phyloP scores from a whole-genome alignment of 2,888 invertebrate genomes.

The Drosophila mulleri region DNA sequence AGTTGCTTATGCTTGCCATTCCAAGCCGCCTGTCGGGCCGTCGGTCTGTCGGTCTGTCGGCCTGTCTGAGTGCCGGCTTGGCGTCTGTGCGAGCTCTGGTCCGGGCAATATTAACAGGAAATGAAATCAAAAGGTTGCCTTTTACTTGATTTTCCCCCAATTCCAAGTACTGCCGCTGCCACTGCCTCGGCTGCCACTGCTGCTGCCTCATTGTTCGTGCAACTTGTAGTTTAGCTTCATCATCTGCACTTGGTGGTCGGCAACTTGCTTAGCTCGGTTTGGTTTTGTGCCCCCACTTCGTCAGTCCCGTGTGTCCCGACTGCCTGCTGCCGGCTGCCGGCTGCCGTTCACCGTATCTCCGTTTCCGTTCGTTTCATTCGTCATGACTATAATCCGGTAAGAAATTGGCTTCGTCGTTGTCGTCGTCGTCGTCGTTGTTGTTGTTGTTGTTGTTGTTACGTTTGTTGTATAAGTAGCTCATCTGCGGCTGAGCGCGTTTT shows the following conservation, averaged over 20 bases:
- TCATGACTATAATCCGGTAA: constrained; percentile 49
- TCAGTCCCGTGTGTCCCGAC: neutral
- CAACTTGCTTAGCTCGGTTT: constrained; percentile 58
- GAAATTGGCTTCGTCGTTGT: constrained; percentile 31
- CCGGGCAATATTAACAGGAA: constrained; percentile 78
- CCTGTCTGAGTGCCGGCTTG: constrained; percentile 23
- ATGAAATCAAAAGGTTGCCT: constrained; percentile 80
- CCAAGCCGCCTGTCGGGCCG: constrained; percentile 27
- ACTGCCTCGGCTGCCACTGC: constrained; percentile 6
- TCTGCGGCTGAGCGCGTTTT: constrained; percentile 76
- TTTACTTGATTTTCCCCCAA: constrained; percentile 76
- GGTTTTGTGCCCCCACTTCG: constrained; percentile 31
- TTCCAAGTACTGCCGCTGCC: constrained; percentile 48
- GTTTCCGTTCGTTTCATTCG: constrained; percentile 71
- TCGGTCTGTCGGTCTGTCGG: constrained; percentile 17
- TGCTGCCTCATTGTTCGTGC: constrained; percentile 62
- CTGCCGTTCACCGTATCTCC: constrained; percentile 33
- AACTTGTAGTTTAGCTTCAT: constrained; percentile 74
- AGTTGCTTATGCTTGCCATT: constrained; percentile 72
- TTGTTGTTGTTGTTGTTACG: constrained; percentile 34
- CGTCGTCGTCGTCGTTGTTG: constrained; percentile 32
- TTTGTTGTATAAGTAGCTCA: constrained; percentile 74
- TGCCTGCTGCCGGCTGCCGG: constrained; percentile 10
- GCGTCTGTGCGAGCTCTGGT: constrained; percentile 27
- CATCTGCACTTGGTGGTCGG: constrained; percentile 71